phyloP scores from a whole-genome alignment of 2,797 vertebrate species.

The Lates japonicus region DNA sequence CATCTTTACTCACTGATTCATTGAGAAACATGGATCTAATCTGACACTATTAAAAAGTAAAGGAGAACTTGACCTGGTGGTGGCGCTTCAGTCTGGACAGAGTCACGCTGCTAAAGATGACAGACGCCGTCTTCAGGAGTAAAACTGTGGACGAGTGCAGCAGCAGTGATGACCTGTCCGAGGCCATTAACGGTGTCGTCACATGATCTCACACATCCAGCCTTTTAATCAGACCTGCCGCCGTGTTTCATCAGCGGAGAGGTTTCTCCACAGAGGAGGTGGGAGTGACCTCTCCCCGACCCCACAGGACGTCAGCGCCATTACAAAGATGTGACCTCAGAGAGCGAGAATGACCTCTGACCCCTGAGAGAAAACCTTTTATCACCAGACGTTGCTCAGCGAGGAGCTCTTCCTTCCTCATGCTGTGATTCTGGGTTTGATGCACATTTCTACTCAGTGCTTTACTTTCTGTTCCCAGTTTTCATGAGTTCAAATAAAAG shows the following conservation, averaged over 20 bases:
- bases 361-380: neutral
- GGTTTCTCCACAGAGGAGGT: constrained; percentile 5
- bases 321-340: constrained; percentile 27
- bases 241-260: neutral
- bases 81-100: too few species aligned
- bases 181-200: constrained; percentile 22
- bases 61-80: too few species aligned
- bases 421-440: too few species aligned
- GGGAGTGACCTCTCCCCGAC: constrained; percentile 15
- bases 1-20: neutral
- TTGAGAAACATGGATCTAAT: neutral
- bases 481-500: too few species aligned
- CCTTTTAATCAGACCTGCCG: constrained; percentile 32
- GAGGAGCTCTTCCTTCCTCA: too few species aligned
- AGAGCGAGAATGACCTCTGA: neutral
- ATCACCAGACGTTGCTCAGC: too few species aligned
- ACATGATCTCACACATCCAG: constrained; percentile 24
- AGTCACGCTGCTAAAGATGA: too few species aligned
- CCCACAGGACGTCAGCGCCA: constrained; percentile 13
- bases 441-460: too few species aligned
- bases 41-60: too few species aligned
- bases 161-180: too few species aligned
- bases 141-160: too few species aligned
- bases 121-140: neutral
- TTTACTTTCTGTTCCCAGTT: too few species aligned